Evolutionary conservation across 1,140 invertebrate species (phyloP), one percentile per base, ranked within the genome.

Genomic region (Schlechtendalia chinensis): DNA sequence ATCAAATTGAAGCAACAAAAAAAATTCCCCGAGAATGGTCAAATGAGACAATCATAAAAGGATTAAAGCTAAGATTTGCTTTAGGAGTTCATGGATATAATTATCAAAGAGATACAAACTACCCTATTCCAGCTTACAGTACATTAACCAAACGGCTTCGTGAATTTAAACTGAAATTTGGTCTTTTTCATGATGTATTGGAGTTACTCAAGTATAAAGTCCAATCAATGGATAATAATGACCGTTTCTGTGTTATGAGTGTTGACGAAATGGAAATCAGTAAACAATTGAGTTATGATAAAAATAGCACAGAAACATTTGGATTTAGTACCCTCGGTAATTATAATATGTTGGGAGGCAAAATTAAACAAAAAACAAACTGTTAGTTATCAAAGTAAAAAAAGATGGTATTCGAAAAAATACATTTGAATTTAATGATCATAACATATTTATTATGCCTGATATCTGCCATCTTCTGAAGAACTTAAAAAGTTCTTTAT

Each of bases 401-500:
- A 59, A 59, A 16, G 58, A 59, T 59, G 24, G 50, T 11, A 29
- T 53, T 19, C 45, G 27, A 75, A 11, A 75, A 75, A 50, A 75
- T 27, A 50, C 72, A 3, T 56, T 53, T 47, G 6, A 39, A 0
- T 29, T n/a, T 1, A 53, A 27, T 16, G 29, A 24, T 69, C 22
- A 54, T 29, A 32, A 53, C 22, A n/a, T 69, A 27, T 69, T n/a
- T 53, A 71, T 81, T 32, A 69, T 69, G 22, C 63, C 80, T n/a
- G 80, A 81, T 29, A 53, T 53, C 22, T 71, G 47, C 29, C 53
- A 81, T 56, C 65, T 81, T n/a, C 47, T 81, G 24, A 81, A 81
- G 22, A 81, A 69, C 50, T 27, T 81, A 32, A 67, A 50, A 39
- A 56, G 19, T 69, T 22, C 61, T 17, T 16, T 81, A 24, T 47